These are phyloP conservation scores for Raja brachyura DNA, from an alignment of 2,113 vertebrate genomes.

Conservation along the genomic window DNA sequence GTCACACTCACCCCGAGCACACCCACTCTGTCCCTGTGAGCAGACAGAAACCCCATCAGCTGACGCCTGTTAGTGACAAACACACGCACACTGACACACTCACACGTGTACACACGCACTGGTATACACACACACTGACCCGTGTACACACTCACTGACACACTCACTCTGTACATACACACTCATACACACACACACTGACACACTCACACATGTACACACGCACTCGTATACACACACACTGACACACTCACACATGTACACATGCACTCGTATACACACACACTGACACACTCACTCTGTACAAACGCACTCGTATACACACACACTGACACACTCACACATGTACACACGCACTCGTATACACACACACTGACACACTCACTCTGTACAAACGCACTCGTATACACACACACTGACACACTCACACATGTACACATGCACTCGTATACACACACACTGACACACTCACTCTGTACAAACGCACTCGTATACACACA, in stretches of 20 bases:
- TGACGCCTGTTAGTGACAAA: slow-evolving; percentile 63
- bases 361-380: not conserved
- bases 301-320: slow-evolving; percentile 34
- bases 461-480: no score
- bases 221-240: not conserved
- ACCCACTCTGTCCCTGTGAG: slow-evolving; percentile 75
- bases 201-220: no score
- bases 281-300: slow-evolving; percentile 14
- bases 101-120: slow-evolving; percentile 41
- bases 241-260: slow-evolving; percentile 46
- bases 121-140: not conserved
- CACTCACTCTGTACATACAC: not conserved
- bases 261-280: slow-evolving; percentile 34
- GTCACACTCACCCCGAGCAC: slow-evolving; percentile 55
- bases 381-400: not conserved
- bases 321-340: not conserved
- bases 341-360: not conserved
- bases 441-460: no score
- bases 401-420: not conserved
- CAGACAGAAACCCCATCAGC: slow-evolving; percentile 78
- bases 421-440: not conserved
- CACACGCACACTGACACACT: slow-evolving; percentile 8
- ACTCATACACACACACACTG: not conserved
- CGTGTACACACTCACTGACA: not conserved
- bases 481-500: not conserved